phyloP scores from a whole-genome alignment of 1,140 invertebrate genomes.

The Ostrea denselamellosa region DNA sequence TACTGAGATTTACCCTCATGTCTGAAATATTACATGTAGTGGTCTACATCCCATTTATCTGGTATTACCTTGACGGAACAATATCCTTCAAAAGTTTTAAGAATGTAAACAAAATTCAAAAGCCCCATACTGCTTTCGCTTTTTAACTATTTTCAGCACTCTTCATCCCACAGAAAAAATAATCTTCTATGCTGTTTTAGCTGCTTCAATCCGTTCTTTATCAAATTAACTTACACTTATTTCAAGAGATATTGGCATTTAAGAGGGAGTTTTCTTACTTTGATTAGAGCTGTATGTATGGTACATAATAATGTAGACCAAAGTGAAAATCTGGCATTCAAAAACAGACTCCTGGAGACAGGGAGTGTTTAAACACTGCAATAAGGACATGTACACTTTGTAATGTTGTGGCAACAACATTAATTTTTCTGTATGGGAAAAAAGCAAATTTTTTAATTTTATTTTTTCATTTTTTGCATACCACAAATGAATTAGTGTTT shows the following conservation, averaged over 20 bases:
- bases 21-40: conserved; percentile 22
- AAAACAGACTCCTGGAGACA: conserved; percentile 28
- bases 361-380: conserved; percentile 13
- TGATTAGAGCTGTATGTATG: conserved; percentile 24
- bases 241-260: conserved; percentile 33
- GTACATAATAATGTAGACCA: conserved; percentile 36
- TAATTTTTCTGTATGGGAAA: neutral
- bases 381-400: conserved; percentile 26
- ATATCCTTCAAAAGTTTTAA: neutral
- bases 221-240: conserved; percentile 33
- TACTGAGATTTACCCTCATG: neutral
- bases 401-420: conserved; percentile 25
- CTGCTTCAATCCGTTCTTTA: conserved; percentile 11
- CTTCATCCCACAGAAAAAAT: conserved; percentile 13
- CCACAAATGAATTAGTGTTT: conserved; percentile 6
- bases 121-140: neutral
- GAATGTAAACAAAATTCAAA: conserved; percentile 22
- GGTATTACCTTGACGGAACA: neutral
- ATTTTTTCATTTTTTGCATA: neutral
- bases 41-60: neutral
- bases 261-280: neutral
- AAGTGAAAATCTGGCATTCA: conserved; percentile 32
- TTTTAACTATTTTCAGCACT: neutral
- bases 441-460: neutral
- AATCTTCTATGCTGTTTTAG: conserved; percentile 1